Evolutionary conservation across 2,797 vertebrate genomes (phyloP), one percentile per base, ranked within the genome.

Genomic region (Menidia menidia): DNA sequence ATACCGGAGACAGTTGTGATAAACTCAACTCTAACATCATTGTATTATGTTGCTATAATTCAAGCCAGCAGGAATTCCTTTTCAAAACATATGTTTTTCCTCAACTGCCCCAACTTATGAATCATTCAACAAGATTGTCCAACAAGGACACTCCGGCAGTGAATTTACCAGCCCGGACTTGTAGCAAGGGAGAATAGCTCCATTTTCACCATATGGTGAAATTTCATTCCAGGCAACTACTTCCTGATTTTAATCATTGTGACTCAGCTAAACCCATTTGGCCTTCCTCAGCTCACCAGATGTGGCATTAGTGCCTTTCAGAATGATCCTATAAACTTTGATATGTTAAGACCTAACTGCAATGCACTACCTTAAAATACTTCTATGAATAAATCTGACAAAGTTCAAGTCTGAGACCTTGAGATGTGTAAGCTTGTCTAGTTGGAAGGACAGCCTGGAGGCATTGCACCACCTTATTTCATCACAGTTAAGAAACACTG

Each of bases 271-370:
- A 87, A 84, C 64, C 41, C 43, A 65, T 67, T 74, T 19, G 62
- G 74, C 67, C 47, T 88, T 82, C 81, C 78, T 81, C 84, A 90
- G 87, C 51, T 89, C 59, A 59, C 81, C 91, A 92, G 90, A 93
- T 92, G 89, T 88, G 71, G 80, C 67, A 78, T 83, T 4, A 11
- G 39, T 51, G 85, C 68, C 50, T 81, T 77, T 78, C 66, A 68
- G 55, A 78, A 52, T 72, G 64, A 62, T 60, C 52, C 52, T 41
- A 50, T 63, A 79, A 75, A 71, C 48, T 78, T 18, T 14, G 60
- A 64, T 60, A 61, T 70, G 66, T n/a, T 58, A 54, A 80, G 71
- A 59, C 31, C 30, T 52, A 72, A 78, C 66, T 45, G 68, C 33
- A 68, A 59, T 7, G 8, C 10, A 30, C 0, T 4, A 56, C 61